Evolutionary conservation across 2,797 vertebrate genomes (phyloP).

Genomic region (Silurus aristotelis): DNA sequence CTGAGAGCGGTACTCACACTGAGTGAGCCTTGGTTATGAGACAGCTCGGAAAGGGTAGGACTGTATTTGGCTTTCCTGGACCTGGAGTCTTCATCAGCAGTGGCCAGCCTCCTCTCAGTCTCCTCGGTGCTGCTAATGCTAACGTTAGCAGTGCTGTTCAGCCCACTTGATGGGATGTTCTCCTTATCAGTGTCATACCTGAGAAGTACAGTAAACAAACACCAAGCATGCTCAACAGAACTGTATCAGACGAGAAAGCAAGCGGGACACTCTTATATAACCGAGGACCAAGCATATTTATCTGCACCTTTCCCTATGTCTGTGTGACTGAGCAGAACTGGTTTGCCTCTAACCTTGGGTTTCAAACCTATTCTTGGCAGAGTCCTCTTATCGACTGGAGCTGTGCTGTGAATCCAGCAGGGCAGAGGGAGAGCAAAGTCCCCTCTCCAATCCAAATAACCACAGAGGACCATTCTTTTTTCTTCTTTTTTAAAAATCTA

Average conservation of each 20-base stretch:
- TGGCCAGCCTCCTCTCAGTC: constrained; percentile 64
- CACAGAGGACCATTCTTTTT: not conserved
- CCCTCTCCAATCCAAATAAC: not conserved
- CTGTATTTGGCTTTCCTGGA: constrained; percentile 80
- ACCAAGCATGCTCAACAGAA: constrained; percentile 47
- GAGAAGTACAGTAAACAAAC: constrained; percentile 41
- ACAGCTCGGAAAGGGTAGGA: constrained; percentile 76
- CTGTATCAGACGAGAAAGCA: constrained; percentile 18
- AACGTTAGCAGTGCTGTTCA: constrained; percentile 33
- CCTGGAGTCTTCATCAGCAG: constrained; percentile 72
- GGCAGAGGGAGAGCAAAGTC: constrained; percentile 9
- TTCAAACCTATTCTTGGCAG: constrained; percentile 57
- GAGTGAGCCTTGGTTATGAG: constrained; percentile 77
- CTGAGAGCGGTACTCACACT: constrained; percentile 78
- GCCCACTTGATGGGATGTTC: constrained; percentile 82
- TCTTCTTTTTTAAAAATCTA: not conserved
- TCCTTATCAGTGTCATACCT: constrained; percentile 86
- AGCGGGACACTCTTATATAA: not conserved
- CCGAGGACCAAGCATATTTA: constrained; percentile 53
- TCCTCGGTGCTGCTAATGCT: constrained; percentile 65
- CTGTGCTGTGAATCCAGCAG: constrained; percentile 49
- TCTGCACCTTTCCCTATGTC: constrained; percentile 64
- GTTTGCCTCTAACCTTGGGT: constrained; percentile 63
- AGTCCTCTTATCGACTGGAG: constrained; percentile 66
- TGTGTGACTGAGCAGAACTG: constrained; percentile 58